Conservation (phyloP, 1,140 invertebrate species). For the Eupeodes corollae region DNA sequence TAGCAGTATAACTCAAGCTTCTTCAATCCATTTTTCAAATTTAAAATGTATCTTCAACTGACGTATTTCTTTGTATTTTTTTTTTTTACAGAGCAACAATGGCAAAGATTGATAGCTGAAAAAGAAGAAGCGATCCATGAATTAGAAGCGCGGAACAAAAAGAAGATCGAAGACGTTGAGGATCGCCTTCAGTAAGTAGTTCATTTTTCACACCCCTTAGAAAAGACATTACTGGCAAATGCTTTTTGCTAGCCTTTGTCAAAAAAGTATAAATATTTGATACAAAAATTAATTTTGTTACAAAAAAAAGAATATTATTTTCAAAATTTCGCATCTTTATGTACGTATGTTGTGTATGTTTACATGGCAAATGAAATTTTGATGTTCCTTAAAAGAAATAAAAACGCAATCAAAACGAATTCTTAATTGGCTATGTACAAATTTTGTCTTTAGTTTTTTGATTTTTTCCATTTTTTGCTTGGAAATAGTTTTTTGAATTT, state of each 20-base stretch:
- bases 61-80: not conserved
- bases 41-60: not conserved
- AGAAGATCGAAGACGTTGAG: constrained; percentile 40
- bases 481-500: no score
- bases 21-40: not conserved
- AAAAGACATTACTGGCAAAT: not conserved
- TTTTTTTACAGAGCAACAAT: constrained; percentile 38
- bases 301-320: not conserved
- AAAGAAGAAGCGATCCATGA: constrained; percentile 42
- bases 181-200: constrained; percentile 33
- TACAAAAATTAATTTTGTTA: not conserved
- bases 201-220: not conserved
- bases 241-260: not conserved
- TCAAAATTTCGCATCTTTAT: not conserved
- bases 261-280: no score
- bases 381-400: no score
- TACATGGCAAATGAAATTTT: not conserved
- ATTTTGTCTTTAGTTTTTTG: not conserved
- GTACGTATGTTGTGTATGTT: no score
- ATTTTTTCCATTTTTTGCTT: not conserved
- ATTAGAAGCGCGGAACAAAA: constrained; percentile 41
- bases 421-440: not conserved
- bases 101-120: constrained; percentile 42
- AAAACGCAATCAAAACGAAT: not conserved
- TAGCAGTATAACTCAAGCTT: no score